phyloP scores from a whole-genome alignment of 2,797 vertebrate species.

The Ptychobarbus kaznakovi region DNA sequence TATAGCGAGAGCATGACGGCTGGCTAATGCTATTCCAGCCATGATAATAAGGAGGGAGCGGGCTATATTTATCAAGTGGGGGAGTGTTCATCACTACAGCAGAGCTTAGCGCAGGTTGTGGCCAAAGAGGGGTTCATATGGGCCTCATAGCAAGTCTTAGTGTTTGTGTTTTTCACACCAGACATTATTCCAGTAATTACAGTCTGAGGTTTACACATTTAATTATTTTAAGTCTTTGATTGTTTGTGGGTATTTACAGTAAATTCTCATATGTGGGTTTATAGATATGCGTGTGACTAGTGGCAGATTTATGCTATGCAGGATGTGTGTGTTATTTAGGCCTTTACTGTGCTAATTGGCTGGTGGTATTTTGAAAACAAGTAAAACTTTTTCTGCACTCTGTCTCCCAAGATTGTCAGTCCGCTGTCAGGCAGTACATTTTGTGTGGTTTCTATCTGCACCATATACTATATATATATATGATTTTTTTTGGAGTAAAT shows the following conservation, averaged over 20 bases:
- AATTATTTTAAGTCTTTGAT: slow-evolving; percentile 48
- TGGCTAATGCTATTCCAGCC: slow-evolving; percentile 73
- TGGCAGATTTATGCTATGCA: slow-evolving; percentile 4
- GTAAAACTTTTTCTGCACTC: neutral
- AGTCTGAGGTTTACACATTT: slow-evolving; percentile 59
- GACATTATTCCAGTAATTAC: slow-evolving; percentile 46
- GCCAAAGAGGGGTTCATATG: slow-evolving; percentile 34
- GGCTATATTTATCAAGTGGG: slow-evolving; percentile 80
- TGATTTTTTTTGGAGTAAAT: neutral
- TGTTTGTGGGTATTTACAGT: slow-evolving; percentile 50
- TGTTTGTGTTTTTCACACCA: slow-evolving; percentile 31
- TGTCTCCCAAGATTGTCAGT: neutral
- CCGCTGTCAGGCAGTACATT: neutral
- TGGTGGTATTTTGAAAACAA: slow-evolving; percentile 1
- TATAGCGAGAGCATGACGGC: slow-evolving; percentile 80
- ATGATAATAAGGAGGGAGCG: slow-evolving; percentile 81
- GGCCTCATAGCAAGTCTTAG: slow-evolving; percentile 35
- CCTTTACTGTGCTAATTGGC: neutral
- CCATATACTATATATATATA: neutral
- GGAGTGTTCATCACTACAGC: slow-evolving; percentile 73
- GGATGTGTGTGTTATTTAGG: neutral
- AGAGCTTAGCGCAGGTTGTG: slow-evolving; percentile 65
- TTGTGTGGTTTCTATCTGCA: neutral
- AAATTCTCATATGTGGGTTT: slow-evolving; percentile 43
- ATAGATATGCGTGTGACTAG: slow-evolving; percentile 21